Evolutionary conservation across 2,888 invertebrate species (phyloP), one percentile per base, ranked within the genome.

Genomic region (Drosophila falleni): DNA sequence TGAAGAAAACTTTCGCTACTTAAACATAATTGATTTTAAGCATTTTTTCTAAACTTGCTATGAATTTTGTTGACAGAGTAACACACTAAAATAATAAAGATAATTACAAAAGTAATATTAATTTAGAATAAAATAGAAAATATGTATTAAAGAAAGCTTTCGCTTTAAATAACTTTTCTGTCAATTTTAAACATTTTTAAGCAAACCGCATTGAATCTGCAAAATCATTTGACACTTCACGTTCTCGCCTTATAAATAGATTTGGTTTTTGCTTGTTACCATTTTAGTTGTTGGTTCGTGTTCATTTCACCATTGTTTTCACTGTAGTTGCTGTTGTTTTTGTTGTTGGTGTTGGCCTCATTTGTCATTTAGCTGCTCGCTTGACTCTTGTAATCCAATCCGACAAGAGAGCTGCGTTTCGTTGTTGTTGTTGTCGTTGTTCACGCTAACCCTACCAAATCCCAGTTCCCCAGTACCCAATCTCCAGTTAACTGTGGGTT

Each of bases 381-480:
- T 64, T 69, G 64, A 54, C 74, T 70, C 67, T 71, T 71, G 83
- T 79, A 84, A 84, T 83, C 72, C 81, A 84, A 83, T 81, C 77
- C 76, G 49, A 55, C 37, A 42, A 56, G 59, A 41, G 71, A 53
- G 66, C 59, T 67, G 73, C 73, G 63, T 69, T 63, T 50, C 29
- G 29, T 29, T 50, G 37, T 47, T 11, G 23, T 11, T 35, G 10
- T 31, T n/a, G n/a, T n/a, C 11, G 19, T 26, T 55, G 53, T 55
- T 62, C 61, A 54, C 53, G 51, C 58, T 66, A 63, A 54, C 73
- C 58, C 59, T 53, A 44, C 49, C 62, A 55, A 65, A 58, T 66
- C 55, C 23, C 39, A 42, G 10, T 62, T 44, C 29, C 39, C 15
- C 53, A 29, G 29, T 29, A 19, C 11, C 15, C 39, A 49, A 31